Evolutionary conservation across 2,888 invertebrate species (phyloP).

Genomic region (Phania funesta): DNA sequence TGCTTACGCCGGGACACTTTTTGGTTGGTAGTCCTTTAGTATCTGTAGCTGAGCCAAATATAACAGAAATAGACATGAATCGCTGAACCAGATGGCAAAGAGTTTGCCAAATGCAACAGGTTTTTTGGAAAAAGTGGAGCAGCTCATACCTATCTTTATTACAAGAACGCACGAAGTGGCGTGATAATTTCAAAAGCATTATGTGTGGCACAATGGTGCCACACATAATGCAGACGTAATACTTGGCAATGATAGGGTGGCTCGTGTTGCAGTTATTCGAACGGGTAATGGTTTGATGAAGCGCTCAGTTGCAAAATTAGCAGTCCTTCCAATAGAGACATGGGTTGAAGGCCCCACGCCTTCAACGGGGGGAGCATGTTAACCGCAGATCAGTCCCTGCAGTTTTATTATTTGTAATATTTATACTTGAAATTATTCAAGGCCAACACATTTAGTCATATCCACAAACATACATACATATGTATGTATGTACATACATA

Average conservation of each 20-base stretch:
- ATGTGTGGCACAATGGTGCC: constrained; percentile 32
- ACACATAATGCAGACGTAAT: constrained; percentile 46
- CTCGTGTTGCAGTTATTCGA: constrained; percentile 48
- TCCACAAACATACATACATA: too few species aligned
- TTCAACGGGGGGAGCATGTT: constrained; percentile 64
- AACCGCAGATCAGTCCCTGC: not conserved
- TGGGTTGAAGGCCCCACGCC: constrained; percentile 56
- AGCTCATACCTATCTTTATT: constrained; percentile 47
- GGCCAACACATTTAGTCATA: too few species aligned
- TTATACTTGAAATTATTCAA: too few species aligned
- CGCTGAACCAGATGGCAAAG: too few species aligned
- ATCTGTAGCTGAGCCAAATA: too few species aligned
- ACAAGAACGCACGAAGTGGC: constrained; percentile 65
- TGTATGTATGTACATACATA: too few species aligned
- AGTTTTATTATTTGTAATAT: too few species aligned
- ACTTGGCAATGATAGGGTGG: constrained; percentile 44
- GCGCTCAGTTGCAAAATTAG: constrained; percentile 53
- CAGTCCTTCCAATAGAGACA: constrained; percentile 34
- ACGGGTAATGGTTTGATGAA: constrained; percentile 50
- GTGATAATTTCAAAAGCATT: constrained; percentile 23
- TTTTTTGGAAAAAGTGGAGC: constrained; percentile 62
- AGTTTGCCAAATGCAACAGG: constrained; percentile 50
- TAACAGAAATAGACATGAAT: too few species aligned
- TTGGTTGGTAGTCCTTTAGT: constrained; percentile 2
- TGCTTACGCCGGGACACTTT: constrained; percentile 6